phyloP scores from a whole-genome alignment of 2,113 vertebrate genomes.

The Plotosus lineatus region DNA sequence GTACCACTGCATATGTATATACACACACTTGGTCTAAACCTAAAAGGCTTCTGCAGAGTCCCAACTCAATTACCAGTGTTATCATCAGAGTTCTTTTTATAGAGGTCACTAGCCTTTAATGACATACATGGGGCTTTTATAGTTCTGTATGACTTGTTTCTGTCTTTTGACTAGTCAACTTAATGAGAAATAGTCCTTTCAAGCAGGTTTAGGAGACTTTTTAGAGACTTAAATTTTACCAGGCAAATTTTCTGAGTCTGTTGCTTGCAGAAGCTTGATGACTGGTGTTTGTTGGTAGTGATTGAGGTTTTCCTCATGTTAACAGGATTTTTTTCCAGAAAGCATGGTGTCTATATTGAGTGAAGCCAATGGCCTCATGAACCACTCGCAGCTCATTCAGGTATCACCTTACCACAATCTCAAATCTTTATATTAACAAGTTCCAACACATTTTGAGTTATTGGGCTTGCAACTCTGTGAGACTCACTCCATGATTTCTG shows the following conservation, averaged over 20 bases:
- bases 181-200: slow-evolving; percentile 21
- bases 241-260: slow-evolving; percentile 13
- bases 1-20: no score
- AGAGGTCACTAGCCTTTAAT: background rate
- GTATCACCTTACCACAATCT: slow-evolving; percentile 64
- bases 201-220: slow-evolving; percentile 5
- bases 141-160: background rate
- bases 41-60: background rate
- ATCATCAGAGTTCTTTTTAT: slow-evolving; percentile 4
- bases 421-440: background rate
- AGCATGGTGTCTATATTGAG: slow-evolving; percentile 90
- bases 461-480: background rate
- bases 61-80: background rate
- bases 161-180: slow-evolving; percentile 6
- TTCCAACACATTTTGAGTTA: background rate
- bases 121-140: background rate
- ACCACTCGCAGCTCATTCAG: slow-evolving; percentile 87
- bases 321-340: slow-evolving; percentile 94
- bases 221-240: background rate
- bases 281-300: slow-evolving; percentile 8
- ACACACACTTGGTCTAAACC: no score
- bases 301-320: slow-evolving; percentile 48
- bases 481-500: background rate
- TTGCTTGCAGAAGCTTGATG: slow-evolving; percentile 11
- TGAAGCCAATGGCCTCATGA: slow-evolving; percentile 81